Conservation (phyloP, 2,888 invertebrate genomes). For the Nephrotoma flavescens region DNA sequence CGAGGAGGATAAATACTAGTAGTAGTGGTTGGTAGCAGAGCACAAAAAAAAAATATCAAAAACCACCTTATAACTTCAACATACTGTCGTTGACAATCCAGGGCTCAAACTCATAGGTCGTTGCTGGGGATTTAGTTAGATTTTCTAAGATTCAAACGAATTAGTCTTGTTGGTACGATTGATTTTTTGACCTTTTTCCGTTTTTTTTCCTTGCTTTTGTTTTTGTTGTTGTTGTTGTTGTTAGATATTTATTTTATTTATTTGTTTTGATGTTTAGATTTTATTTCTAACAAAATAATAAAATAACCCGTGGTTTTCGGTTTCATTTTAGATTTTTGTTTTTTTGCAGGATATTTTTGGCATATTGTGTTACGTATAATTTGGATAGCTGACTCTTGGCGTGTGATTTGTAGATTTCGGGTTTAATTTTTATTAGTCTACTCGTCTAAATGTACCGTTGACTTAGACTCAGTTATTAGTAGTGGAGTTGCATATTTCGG, state of each 20-base stretch:
- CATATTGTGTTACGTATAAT: not conserved
- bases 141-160: conserved; percentile 34
- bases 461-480: too few species aligned
- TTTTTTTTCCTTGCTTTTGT: not conserved
- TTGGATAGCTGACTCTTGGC: not conserved
- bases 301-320: conserved; percentile 2
- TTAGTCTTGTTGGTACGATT: conserved; percentile 32
- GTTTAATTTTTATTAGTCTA: too few species aligned
- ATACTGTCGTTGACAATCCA: conserved; percentile 30
- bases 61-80: conserved; percentile 15
- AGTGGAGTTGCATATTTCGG: too few species aligned
- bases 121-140: conserved; percentile 33
- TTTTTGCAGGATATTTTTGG: not conserved
- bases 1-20: not conserved
- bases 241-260: not conserved
- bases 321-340: not conserved
- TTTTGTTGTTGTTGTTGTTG: not conserved
- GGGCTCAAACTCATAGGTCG: conserved; percentile 34
- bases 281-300: conserved; percentile 1
- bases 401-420: not conserved
- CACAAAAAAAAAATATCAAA: not conserved
- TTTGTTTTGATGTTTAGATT: not conserved
- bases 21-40: not conserved
- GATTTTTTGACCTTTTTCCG: conserved; percentile 31
- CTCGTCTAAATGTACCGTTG: too few species aligned